These are phyloP conservation scores for Chloromyia formosa DNA, from an alignment of 2,888 invertebrate species.

Conservation along the genomic window DNA sequence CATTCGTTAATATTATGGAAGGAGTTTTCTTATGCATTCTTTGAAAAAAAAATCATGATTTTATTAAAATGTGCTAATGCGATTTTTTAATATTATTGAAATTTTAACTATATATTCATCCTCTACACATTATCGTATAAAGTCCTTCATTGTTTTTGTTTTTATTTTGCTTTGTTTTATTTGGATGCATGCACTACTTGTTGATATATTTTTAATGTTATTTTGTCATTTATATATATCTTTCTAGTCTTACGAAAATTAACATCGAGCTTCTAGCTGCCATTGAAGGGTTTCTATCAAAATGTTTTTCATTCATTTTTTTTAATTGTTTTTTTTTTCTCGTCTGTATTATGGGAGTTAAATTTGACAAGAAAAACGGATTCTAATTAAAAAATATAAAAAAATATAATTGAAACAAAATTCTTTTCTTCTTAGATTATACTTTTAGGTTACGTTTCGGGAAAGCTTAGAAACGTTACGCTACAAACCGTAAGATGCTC, in stretches of 20 bases:
- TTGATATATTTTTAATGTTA: not conserved
- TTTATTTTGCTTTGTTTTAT: no score
- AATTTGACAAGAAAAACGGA: no score
- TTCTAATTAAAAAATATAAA: no score
- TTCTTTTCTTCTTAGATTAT: no score
- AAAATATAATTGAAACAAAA: no score
- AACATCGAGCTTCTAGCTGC: constrained; percentile 50
- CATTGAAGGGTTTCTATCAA: constrained; percentile 48
- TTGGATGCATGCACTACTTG: not conserved
- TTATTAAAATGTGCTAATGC: not conserved
- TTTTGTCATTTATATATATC: not conserved
- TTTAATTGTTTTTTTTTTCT: not conserved
- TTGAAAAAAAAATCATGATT: no score
- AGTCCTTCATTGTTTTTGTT: no score
- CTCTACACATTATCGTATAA: no score
- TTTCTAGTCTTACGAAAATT: not conserved
- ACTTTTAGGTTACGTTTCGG: no score
- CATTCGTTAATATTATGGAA: not conserved
- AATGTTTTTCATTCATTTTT: not conserved
- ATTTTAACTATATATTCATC: not conserved
- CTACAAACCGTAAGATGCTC: no score
- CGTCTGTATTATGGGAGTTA: no score
- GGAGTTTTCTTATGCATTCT: not conserved
- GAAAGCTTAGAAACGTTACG: no score
- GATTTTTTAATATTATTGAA: not conserved